A percentile compares a stretch with the other conserved stretches of the same genome.
These are phyloP conservation scores for Mechanitis mazaeus DNA, from an alignment of 2,888 invertebrate genomes.

Conservation along the genomic window DNA sequence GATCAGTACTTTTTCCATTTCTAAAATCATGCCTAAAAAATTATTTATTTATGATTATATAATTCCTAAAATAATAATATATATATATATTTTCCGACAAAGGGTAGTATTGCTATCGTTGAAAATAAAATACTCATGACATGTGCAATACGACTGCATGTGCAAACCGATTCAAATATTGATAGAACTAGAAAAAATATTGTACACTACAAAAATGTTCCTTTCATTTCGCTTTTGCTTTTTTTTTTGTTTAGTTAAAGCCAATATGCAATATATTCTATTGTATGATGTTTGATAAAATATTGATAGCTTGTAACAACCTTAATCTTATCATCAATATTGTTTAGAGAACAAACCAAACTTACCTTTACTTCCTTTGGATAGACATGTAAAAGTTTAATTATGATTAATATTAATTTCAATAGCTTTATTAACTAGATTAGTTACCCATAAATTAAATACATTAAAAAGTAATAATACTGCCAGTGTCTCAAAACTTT, in stretches of 20 bases:
- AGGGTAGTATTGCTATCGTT: too few relatives aligned
- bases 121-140: not conserved
- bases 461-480: not conserved
- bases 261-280: too few relatives aligned
- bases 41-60: not conserved
- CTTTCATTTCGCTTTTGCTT: not conserved
- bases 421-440: not conserved
- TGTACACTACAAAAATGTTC: not conserved
- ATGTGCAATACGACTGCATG: not conserved
- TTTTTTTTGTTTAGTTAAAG: too few relatives aligned
- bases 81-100: too few relatives aligned
- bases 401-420: not conserved
- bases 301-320: too few relatives aligned
- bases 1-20: too few relatives aligned
- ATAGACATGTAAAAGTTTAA: conserved; percentile 28
- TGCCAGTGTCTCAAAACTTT: conserved; percentile 5
- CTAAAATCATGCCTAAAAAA: too few relatives aligned
- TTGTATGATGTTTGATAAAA: too few relatives aligned
- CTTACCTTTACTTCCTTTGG: conserved; percentile 31
- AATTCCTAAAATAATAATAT: too few relatives aligned
- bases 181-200: conserved; percentile 7
- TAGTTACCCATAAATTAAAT: not conserved
- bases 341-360: not conserved
- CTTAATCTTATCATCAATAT: not conserved
- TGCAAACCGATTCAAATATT: conserved; percentile 5